phyloP scores from a whole-genome alignment of 1,140 invertebrate genomes.

The Plodia interpunctella region DNA sequence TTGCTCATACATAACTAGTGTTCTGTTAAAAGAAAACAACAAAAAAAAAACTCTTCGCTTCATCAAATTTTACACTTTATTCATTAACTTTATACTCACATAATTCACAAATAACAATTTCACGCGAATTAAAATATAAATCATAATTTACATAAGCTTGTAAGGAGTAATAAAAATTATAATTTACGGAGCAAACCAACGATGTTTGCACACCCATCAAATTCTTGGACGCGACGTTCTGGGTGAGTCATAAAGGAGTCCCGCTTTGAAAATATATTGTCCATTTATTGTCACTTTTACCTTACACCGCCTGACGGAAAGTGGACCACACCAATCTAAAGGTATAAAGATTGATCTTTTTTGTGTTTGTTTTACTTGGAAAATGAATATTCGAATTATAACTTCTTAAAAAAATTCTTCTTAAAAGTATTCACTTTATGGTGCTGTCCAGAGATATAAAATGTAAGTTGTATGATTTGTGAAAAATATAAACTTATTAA shows the following conservation, averaged over 20 bases:
- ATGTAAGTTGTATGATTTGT: too few species aligned
- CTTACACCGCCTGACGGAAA: background rate
- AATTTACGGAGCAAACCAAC: background rate
- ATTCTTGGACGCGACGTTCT: background rate
- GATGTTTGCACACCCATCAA: constrained; percentile 4
- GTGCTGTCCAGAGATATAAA: too few species aligned
- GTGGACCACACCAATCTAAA: constrained; percentile 1
- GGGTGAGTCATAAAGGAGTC: background rate
- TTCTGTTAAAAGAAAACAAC: too few species aligned
- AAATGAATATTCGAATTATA: too few species aligned
- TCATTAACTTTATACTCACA: background rate
- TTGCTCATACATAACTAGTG: too few species aligned
- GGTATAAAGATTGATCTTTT: background rate
- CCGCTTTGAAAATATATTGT: background rate
- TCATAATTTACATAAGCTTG: background rate
- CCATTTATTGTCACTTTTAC: background rate
- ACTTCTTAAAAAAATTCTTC: too few species aligned
- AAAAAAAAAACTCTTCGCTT: background rate
- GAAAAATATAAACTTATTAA: too few species aligned
- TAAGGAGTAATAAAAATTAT: background rate
- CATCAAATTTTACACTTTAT: too few species aligned
- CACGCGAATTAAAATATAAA: constrained; percentile 1
- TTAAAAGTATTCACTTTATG: too few species aligned
- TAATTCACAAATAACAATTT: background rate
- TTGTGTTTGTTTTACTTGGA: background rate